Evolutionary conservation across 1,140 invertebrate species (phyloP).

Genomic region (Phthorimaea operculella): DNA sequence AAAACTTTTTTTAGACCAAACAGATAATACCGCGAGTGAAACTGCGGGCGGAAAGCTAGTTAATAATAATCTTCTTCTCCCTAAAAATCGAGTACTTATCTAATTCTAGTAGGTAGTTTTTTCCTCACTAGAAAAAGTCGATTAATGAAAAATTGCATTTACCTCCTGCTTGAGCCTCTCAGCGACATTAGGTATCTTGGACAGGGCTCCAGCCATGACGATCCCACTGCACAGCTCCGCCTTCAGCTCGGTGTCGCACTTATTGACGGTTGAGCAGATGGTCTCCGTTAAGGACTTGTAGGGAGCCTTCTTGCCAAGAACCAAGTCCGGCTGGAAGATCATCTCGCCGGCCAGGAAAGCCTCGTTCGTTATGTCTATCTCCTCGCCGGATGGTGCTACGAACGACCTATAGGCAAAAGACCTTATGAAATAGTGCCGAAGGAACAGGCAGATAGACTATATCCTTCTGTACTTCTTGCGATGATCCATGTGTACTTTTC

Average conservation of each 20-base stretch:
- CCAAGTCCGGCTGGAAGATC: slow-evolving; percentile 39
- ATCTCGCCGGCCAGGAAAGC: slow-evolving; percentile 40
- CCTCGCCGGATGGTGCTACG: slow-evolving; percentile 16
- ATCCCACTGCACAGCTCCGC: slow-evolving; percentile 31
- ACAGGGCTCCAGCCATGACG: slow-evolving; percentile 36
- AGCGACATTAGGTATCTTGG: slow-evolving; percentile 33
- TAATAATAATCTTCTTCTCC: too few species aligned
- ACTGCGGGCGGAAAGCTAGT: too few species aligned
- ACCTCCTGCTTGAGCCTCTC: slow-evolving; percentile 28
- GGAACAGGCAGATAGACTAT: too few species aligned
- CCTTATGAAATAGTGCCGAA: too few species aligned
- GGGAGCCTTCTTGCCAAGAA: slow-evolving; percentile 19
- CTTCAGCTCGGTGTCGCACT: slow-evolving; percentile 39
- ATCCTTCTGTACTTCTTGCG: too few species aligned
- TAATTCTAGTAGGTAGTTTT: too few species aligned
- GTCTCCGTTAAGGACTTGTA: slow-evolving; percentile 32
- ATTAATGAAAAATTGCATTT: too few species aligned
- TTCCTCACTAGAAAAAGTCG: too few species aligned
- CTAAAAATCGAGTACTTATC: too few species aligned
- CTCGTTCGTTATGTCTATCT: slow-evolving; percentile 36
- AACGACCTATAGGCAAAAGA: slow-evolving; percentile 14
- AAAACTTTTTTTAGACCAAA: too few species aligned
- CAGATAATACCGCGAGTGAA: too few species aligned
- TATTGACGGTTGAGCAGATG: slow-evolving; percentile 24
- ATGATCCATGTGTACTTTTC: too few species aligned